These are phyloP conservation scores for Melanostigma gelatinosum DNA, from an alignment of 2,113 vertebrate genomes.

Conservation along the genomic window DNA sequence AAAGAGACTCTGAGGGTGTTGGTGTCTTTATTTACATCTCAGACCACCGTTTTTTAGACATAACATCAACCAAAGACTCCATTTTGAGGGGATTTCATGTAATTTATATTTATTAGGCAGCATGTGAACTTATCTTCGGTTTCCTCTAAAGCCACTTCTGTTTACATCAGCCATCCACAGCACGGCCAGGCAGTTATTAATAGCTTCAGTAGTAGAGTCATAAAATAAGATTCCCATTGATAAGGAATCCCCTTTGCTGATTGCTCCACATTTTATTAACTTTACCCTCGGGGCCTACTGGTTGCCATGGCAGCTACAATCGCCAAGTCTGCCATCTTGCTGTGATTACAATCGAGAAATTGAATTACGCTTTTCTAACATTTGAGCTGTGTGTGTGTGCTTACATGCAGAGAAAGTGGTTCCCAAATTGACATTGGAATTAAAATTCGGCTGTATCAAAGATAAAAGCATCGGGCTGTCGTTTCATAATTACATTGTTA, in stretches of 20 bases:
- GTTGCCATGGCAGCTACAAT: constrained; percentile 60
- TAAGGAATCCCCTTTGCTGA: constrained; percentile 51
- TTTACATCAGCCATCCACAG: constrained; percentile 51
- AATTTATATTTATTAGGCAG: constrained; percentile 38
- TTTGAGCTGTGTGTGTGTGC: constrained; percentile 24
- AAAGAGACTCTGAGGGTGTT: constrained; percentile 68
- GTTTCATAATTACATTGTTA: neutral
- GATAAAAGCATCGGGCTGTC: neutral
- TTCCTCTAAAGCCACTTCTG: constrained; percentile 55
- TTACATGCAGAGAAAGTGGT: neutral
- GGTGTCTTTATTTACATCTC: constrained; percentile 63
- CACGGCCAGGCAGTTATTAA: constrained; percentile 53
- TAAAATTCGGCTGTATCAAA: neutral
- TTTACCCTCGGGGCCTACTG: constrained; percentile 11
- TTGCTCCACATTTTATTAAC: constrained; percentile 52
- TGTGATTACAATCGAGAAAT: constrained; percentile 52
- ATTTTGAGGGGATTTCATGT: constrained; percentile 37
- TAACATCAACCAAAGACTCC: constrained; percentile 44
- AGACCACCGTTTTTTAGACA: constrained; percentile 51
- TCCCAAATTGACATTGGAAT: neutral
- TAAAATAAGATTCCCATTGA: constrained; percentile 61
- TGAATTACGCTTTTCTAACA: constrained; percentile 36
- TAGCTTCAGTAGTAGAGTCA: constrained; percentile 34
- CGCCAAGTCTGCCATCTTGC: constrained; percentile 34
- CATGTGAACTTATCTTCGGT: constrained; percentile 35